These are phyloP conservation scores for Ditylenchus weischeri DNA, from an alignment of 2,888 invertebrate species.

Conservation along the genomic window DNA sequence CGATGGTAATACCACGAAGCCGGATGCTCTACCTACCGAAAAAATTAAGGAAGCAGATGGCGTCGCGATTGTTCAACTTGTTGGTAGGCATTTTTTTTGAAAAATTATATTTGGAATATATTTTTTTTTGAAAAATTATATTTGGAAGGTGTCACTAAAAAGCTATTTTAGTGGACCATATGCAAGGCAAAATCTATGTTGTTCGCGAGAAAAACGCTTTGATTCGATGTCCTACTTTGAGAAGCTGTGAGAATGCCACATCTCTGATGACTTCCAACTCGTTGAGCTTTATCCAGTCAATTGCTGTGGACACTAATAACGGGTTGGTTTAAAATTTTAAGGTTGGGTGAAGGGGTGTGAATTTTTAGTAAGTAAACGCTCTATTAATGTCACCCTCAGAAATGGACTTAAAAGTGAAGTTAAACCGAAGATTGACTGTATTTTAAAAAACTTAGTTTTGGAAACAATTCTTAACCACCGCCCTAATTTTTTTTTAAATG, in stretches of 20 bases:
- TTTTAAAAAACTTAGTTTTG: too few species aligned
- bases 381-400: too few species aligned
- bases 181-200: slow-evolving; percentile 31
- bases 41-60: slow-evolving; percentile 34
- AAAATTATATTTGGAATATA: not conserved
- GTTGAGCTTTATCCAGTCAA: slow-evolving; percentile 29
- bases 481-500: too few species aligned
- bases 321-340: slow-evolving; percentile 33
- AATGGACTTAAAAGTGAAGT: too few species aligned
- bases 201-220: slow-evolving; percentile 36
- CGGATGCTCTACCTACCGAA: not conserved
- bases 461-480: too few species aligned
- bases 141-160: not conserved
- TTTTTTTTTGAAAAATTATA: not conserved
- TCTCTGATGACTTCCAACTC: slow-evolving; percentile 30
- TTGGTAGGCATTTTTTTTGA: slow-evolving; percentile 1
- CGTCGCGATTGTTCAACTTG: slow-evolving; percentile 37
- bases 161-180: not conserved
- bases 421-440: too few species aligned
- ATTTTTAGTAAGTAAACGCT: too few species aligned
- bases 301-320: slow-evolving; percentile 47
- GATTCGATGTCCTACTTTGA: slow-evolving; percentile 27
- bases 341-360: too few species aligned
- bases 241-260: slow-evolving; percentile 27
- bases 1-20: slow-evolving; percentile 18